These are phyloP conservation scores for Apamea monoglypha DNA, from an alignment of 2,888 invertebrate genomes.

Conservation along the genomic window DNA sequence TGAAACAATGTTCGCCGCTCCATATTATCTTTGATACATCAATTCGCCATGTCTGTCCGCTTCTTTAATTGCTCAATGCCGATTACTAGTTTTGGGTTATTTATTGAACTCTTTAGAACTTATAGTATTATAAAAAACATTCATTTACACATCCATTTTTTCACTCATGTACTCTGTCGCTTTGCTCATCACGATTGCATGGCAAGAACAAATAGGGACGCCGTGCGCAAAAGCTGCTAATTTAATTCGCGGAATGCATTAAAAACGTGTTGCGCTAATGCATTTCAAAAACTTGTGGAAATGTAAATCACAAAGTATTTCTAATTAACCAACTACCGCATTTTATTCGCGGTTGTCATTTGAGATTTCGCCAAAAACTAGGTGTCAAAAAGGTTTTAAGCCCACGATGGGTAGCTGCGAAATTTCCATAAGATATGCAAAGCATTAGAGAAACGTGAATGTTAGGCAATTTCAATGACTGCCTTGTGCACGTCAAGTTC, in stretches of 20 bases:
- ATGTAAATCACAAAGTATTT: constrained; percentile 38
- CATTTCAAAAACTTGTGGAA: constrained; percentile 41
- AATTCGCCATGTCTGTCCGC: neutral
- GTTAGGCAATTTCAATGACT: constrained; percentile 17
- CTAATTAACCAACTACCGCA: constrained; percentile 21
- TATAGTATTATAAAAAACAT: neutral
- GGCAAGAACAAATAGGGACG: constrained; percentile 8
- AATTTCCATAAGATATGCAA: constrained; percentile 41
- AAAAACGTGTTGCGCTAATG: constrained; percentile 34
- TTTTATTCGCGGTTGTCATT: constrained; percentile 48
- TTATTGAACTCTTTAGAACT: neutral
- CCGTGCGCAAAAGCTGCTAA: constrained; percentile 4
- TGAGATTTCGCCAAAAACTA: constrained; percentile 36
- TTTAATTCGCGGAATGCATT: constrained; percentile 28
- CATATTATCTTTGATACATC: constrained; percentile 3
- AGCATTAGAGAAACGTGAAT: constrained; percentile 31
- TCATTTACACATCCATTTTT: neutral
- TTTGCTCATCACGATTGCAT: constrained; percentile 11
- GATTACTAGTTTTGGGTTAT: neutral
- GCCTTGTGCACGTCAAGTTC: constrained; percentile 9
- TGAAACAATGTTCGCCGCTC: neutral
- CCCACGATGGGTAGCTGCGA: neutral
- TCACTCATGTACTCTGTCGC: neutral
- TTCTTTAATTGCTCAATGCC: neutral
- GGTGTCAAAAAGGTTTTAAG: constrained; percentile 39